Evolutionary conservation across 2,113 vertebrate species (phyloP).

Genomic region (Paedocypris sp.): DNA sequence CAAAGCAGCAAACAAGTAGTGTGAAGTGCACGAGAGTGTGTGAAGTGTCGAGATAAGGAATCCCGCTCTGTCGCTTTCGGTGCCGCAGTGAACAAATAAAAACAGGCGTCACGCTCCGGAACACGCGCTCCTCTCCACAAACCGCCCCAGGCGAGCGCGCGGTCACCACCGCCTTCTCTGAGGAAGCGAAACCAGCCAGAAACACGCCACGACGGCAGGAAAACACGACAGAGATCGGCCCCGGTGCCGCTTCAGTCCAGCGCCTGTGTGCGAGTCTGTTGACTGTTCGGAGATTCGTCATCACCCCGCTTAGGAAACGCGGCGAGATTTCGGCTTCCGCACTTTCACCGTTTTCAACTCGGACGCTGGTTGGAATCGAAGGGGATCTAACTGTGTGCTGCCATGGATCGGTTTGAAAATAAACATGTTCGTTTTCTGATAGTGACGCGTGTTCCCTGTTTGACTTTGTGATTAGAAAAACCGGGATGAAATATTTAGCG

Average conservation of each 20-base stretch:
- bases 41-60: background rate
- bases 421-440: background rate
- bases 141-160: background rate
- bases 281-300: slow-evolving; percentile 55
- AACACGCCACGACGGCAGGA: background rate
- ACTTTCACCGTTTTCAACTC: slow-evolving; percentile 5
- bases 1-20: no score
- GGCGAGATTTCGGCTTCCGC: background rate
- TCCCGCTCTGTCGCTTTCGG: background rate
- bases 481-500: background rate
- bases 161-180: background rate
- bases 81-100: slow-evolving; percentile 47
- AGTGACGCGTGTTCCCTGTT: background rate
- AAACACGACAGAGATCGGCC: background rate
- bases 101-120: slow-evolving; percentile 58
- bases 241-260: background rate
- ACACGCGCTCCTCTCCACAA: slow-evolving; percentile 36
- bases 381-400: no score
- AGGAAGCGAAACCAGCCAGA: background rate
- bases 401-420: no score
- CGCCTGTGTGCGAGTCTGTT: slow-evolving; percentile 59
- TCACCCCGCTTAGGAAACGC: slow-evolving; percentile 4
- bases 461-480: background rate
- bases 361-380: background rate
- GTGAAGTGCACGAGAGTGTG: background rate